A percentile compares a stretch with the other conserved stretches of the same genome.
Conservation (phyloP, 2,113 vertebrate genomes). For the Phrynocephalus versicolor region DNA sequence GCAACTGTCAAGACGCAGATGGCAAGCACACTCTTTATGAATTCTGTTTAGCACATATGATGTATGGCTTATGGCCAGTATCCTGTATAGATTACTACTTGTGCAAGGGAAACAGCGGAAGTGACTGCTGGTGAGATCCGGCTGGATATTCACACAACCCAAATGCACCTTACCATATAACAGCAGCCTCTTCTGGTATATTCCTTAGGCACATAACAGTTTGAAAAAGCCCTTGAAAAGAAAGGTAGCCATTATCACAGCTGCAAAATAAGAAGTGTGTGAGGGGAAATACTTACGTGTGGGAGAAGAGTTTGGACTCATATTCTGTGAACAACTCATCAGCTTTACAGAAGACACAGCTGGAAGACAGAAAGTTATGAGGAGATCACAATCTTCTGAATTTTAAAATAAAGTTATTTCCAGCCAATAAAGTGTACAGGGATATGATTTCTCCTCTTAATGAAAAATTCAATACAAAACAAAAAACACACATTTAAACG, state of each 20-base stretch:
- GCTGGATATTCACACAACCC: too few relatives aligned
- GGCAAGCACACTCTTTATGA: not conserved
- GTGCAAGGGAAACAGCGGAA: too few relatives aligned
- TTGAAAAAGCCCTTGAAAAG: too few relatives aligned
- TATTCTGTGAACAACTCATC: slow-evolving; percentile 97
- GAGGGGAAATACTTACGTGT: slow-evolving; percentile 85
- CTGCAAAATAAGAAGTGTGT: not conserved
- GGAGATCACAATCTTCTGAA: slow-evolving; percentile 31
- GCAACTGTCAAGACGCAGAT: not conserved
- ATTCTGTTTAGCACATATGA: not conserved
- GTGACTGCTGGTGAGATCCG: too few relatives aligned
- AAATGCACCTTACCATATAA: too few relatives aligned
- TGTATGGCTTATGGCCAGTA: not conserved
- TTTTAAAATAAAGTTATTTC: not conserved
- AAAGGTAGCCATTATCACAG: not conserved
- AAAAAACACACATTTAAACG: too few relatives aligned
- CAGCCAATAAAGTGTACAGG: slow-evolving; percentile 1
- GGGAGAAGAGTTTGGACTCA: slow-evolving; percentile 96
- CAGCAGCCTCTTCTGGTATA: too few relatives aligned
- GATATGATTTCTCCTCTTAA: not conserved
- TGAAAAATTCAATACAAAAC: not conserved
- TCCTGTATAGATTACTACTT: too few relatives aligned
- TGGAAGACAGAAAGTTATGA: slow-evolving; percentile 71
- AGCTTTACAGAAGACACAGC: slow-evolving; percentile 97
- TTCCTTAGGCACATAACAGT: too few relatives aligned